Base-by-base conservation (phyloP, 2,113 vertebrate species). In the Colinus virginianus region DNA sequence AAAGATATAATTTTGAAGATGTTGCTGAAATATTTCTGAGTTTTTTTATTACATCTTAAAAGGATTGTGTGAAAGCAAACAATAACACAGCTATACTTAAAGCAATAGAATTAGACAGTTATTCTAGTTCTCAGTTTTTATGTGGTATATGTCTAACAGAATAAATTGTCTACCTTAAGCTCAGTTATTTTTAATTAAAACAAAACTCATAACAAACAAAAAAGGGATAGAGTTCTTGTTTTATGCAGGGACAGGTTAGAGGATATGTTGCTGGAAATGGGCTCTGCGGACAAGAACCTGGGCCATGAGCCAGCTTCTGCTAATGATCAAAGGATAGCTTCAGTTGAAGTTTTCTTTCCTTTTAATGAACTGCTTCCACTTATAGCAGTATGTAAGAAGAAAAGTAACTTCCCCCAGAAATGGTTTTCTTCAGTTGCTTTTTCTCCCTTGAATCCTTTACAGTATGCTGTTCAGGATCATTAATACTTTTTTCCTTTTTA, bases 1-100 rank as follows among this genome's bases (percentile, higher is more conserved):
- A 30, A 40, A 14, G 0, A 19, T 7, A 49, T 9, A 0, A 17
- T 1, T 79, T 59, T 5, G 7, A 40, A 69, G 61, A 5, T 34
- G 28, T 58, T 78, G 11, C 38, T 81, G 11, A 86, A 74, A 63
- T 78, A 78, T 77, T 67, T 21, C 9, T 58, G 20, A 16, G 13
- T 74, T 74, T 71, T 48, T 30, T 55, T 68, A 19, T 78, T 88
- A 34, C 3, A 9, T 67, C 53, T 74, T 87, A 21, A 72, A 13
- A 76, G 48, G 1, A 67, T 25, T 21, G 19, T 48, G 58, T n/a
- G 10, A 83, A 8, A 66, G 13, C 7, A 72, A 21, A 42, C 16
- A 58, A 42, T 30, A 66, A 2, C 4, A 76, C 53, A n/a, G 4
- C 2, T 1, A 0, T 74, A 7, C 77, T 89, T 58, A 62, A 84